phyloP scores from a whole-genome alignment of 92 coral and sea anemone species.

The Galaxea fascicularis region DNA sequence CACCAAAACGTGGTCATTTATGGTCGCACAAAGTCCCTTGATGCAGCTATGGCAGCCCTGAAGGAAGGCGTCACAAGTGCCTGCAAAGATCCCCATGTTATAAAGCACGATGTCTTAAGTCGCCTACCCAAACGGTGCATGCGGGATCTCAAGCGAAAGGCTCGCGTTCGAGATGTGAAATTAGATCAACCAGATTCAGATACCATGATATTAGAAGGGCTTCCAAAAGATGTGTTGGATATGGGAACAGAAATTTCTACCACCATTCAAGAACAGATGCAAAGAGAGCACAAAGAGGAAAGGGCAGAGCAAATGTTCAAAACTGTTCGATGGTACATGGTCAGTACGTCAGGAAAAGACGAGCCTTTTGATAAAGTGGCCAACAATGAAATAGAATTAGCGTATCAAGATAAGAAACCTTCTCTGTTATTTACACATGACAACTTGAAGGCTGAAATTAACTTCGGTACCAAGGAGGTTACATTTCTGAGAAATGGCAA shows the following conservation, averaged over 20 bases:
- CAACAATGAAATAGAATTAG: constrained; percentile 39
- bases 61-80: constrained; percentile 12
- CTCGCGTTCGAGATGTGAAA: constrained; percentile 27
- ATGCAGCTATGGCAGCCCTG: constrained; percentile 11
- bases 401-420: constrained; percentile 24
- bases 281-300: constrained; percentile 21
- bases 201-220: constrained; percentile 22
- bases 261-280: constrained; percentile 19
- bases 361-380: constrained; percentile 27
- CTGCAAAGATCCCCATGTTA: background rate
- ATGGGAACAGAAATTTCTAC: background rate
- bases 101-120: constrained; percentile 6
- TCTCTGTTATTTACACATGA: constrained; percentile 29
- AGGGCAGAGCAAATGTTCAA: constrained; percentile 31
- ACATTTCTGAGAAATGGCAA: constrained; percentile 26
- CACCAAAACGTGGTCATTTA: constrained; percentile 14
- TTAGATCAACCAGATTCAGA: constrained; percentile 31
- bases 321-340: constrained; percentile 43
- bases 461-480: constrained; percentile 25
- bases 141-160: constrained; percentile 9
- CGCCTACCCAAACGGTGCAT: constrained; percentile 15
- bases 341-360: background rate
- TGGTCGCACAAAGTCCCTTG: constrained; percentile 18
- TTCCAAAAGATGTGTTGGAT: constrained; percentile 45
- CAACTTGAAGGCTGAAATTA: constrained; percentile 30